A percentile compares a stretch with the other conserved stretches of the same genome.
These are phyloP conservation scores for Bimastos eiseni DNA, from an alignment of 2,888 invertebrate genomes.

Conservation along the genomic window DNA sequence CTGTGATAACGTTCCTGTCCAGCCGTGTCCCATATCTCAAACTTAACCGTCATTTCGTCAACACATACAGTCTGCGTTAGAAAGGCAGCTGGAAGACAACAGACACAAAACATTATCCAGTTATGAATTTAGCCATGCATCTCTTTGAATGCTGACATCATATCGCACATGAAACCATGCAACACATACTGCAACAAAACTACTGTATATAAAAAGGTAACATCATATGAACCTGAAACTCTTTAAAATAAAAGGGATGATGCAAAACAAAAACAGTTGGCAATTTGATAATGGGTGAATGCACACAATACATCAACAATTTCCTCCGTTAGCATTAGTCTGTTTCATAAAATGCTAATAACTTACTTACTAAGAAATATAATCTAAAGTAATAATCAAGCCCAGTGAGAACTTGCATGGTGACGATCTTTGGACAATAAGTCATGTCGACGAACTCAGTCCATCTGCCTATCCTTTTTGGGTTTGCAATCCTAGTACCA, in stretches of 20 bases:
- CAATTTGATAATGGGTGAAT: too few relatives aligned
- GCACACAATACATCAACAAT: background rate
- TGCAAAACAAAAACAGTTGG: background rate
- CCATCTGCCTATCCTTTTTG: too few relatives aligned
- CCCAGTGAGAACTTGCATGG: too few relatives aligned
- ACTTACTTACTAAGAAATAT: too few relatives aligned
- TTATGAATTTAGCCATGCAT: background rate
- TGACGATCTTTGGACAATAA: too few relatives aligned
- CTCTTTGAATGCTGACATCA: background rate
- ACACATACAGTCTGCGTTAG: conserved; percentile 98
- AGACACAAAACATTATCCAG: background rate
- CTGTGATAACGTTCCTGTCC: conserved; percentile 97
- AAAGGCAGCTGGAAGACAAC: conserved; percentile 78
- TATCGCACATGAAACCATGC: background rate
- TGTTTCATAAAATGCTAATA: background rate
- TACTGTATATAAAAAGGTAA: background rate
- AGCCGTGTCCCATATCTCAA: conserved; percentile 99
- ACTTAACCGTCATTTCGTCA: conserved; percentile 98
- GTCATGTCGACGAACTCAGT: too few relatives aligned
- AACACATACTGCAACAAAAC: background rate
- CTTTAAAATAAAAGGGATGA: background rate
- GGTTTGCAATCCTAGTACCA: too few relatives aligned
- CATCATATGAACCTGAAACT: too few relatives aligned
- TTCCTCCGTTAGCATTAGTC: background rate
- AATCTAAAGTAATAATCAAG: too few relatives aligned